Base-by-base conservation (phyloP, 2,888 invertebrate genomes). In the Sceliomorpha sp. region DNA sequence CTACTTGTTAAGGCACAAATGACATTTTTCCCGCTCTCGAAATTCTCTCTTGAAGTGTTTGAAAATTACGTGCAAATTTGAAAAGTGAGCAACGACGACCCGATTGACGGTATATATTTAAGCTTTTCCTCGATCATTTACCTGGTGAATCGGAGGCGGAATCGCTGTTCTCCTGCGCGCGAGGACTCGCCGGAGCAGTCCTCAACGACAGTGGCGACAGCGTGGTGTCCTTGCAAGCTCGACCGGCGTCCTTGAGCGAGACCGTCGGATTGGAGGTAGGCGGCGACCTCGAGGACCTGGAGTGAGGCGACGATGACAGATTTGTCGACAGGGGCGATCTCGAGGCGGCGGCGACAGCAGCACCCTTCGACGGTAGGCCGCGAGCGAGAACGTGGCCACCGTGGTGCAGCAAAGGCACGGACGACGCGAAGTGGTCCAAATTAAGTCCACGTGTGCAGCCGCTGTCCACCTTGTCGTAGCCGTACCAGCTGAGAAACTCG, bases 401-500 rank as follows among this genome's bases (percentile, higher is more conserved):
- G 67, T 72, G 69, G 55, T 74, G 72, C 36, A 73, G 85, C 34
- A 80, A 40, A 39, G 56, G 51, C 27, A 77, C 40, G 1, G 76
- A 58, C 7, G 85, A 83, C 62, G 81, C 89, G 79, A 78, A 90
- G 59, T 88, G 88, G 64, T 87, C 87, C 60, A 89, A 80, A 74
- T 87, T 87, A 17, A 89, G 84, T 15, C 92, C 90, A 45, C 91
- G 89, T 5, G 92, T 90, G 81, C 92, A 93, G 47, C 92, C 88
- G 24, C 93, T 90, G 88, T 94, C 94, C 48, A 92, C 90, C 76
- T 92, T 92, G 67, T 93, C 93, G 85, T 96, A 97, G 1, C 97
- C 97, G 89, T 97, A 97, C 95, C 96, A 96, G 34, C 96, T 96
- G 14, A 97, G 90, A 66, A 97, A 90, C 88, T 97, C 96, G 84